Conservation (phyloP, 2,888 invertebrate species). For the Eudemis profundana region DNA sequence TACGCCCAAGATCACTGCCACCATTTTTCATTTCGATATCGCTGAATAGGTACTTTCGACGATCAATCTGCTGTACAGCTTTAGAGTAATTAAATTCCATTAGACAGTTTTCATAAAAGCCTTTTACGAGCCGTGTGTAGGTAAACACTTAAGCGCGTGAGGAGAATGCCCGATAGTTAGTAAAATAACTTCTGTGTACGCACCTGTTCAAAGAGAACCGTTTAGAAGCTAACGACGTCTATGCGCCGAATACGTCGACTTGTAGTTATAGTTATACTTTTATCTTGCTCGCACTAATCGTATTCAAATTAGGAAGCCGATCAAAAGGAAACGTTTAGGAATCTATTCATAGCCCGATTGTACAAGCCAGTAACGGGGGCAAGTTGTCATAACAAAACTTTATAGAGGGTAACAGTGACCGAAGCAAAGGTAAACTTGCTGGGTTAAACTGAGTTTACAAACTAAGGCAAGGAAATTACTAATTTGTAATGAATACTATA, state of each 20-base stretch:
- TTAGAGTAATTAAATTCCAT: conserved; percentile 45
- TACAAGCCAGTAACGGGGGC: conserved; percentile 35
- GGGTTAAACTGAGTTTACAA: conserved; percentile 42
- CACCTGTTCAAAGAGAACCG: conserved; percentile 79
- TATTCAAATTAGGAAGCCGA: conserved; percentile 32
- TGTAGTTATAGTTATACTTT: conserved; percentile 32
- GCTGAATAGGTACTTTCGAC: conserved; percentile 23
- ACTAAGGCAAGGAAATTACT: conserved; percentile 24
- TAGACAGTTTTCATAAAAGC: conserved; percentile 46
- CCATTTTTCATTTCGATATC: conserved; percentile 38
- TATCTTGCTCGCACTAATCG: conserved; percentile 38
- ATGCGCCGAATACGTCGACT: conserved; percentile 3
- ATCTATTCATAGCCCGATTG: conserved; percentile 35
- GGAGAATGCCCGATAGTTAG: conserved; percentile 62
- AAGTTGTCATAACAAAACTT: conserved; percentile 49
- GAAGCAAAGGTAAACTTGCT: conserved; percentile 37
- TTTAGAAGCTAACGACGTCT: conserved; percentile 56
- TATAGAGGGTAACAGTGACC: conserved; percentile 46
- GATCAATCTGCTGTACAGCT: conserved; percentile 16
- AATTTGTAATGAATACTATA: conserved; percentile 28
- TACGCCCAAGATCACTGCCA: conserved; percentile 42
- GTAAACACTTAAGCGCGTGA: conserved; percentile 60
- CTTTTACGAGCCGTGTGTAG: conserved; percentile 46
- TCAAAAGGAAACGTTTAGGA: conserved; percentile 36
- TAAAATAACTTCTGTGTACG: conserved; percentile 74